Percentiles rank a stretch among this genome's conserved stretches.
phyloP scores from a whole-genome alignment of 2,797 vertebrate genomes.

The Pseudomugil tenellus region DNA sequence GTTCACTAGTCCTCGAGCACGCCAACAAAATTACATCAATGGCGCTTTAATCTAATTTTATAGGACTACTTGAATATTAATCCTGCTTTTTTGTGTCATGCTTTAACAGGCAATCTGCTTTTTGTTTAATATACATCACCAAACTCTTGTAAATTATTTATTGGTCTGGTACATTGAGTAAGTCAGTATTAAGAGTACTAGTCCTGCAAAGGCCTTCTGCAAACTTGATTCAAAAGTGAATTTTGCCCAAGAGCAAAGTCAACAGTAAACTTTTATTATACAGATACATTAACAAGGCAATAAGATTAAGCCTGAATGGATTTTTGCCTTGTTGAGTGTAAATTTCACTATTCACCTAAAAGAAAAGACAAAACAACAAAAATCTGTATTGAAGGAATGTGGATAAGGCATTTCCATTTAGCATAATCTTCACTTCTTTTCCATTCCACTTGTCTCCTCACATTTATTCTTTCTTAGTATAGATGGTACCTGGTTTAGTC shows the following conservation, averaged over 20 bases:
- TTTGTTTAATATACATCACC: conserved; percentile 44
- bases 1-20: conserved; percentile 1
- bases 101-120: conserved; percentile 29
- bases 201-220: neutral
- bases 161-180: conserved; percentile 29
- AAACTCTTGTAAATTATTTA: conserved; percentile 63
- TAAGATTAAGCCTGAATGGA: neutral
- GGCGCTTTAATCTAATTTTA: conserved; percentile 47
- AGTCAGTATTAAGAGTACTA: conserved; percentile 2
- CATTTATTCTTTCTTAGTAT: neutral
- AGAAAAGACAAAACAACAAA: neutral
- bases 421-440: neutral
- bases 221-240: conserved; percentile 3
- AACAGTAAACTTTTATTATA: neutral
- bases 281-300: neutral
- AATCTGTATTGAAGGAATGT: neutral
- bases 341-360: neutral
- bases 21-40: conserved; percentile 31
- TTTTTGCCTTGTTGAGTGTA: conserved; percentile 2
- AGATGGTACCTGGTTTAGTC: neutral
- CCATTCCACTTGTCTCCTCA: neutral
- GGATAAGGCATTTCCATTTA: neutral
- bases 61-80: conserved; percentile 40
- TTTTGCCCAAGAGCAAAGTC: neutral
- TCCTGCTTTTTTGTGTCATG: conserved; percentile 49